Conservation (phyloP, 2,797 vertebrate genomes). For the Syngnathus acus region DNA sequence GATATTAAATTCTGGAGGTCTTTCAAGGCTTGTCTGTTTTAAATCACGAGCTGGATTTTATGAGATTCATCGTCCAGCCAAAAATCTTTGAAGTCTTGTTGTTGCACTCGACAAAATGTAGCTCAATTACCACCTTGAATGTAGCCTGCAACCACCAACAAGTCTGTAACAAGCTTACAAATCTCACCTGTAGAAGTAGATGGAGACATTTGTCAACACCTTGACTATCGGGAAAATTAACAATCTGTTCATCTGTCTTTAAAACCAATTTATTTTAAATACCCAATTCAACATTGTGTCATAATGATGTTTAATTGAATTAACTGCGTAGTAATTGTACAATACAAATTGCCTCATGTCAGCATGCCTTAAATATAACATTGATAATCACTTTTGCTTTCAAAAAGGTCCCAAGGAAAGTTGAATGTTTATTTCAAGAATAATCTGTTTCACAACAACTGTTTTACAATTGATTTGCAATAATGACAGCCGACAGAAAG, state of each 20-base stretch:
- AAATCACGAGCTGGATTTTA: slow-evolving; percentile 26
- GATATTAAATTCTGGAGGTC: slow-evolving; percentile 17
- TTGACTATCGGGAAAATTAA: slow-evolving; percentile 12
- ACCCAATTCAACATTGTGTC: too few species aligned
- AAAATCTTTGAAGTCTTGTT: slow-evolving; percentile 46
- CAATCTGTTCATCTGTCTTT: neutral
- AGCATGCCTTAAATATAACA: neutral
- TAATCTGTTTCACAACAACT: neutral
- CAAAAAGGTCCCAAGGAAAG: neutral
- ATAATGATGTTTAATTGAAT: too few species aligned
- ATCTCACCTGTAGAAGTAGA: slow-evolving; percentile 7
- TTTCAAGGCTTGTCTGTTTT: slow-evolving; percentile 19
- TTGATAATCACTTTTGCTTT: neutral
- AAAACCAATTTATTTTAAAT: neutral
- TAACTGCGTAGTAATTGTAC: neutral
- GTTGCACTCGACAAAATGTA: slow-evolving; percentile 28
- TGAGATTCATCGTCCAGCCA: slow-evolving; percentile 28
- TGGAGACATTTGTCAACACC: neutral
- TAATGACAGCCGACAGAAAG: neutral
- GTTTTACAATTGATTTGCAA: neutral
- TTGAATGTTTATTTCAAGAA: neutral
- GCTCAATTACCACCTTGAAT: slow-evolving; percentile 38
- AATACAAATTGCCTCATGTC: neutral
- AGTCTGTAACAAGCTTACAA: slow-evolving; percentile 19
- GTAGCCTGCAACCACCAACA: slow-evolving; percentile 25